Conservation (phyloP, 2,888 invertebrate species). For the Ochlodes sylvanus region DNA sequence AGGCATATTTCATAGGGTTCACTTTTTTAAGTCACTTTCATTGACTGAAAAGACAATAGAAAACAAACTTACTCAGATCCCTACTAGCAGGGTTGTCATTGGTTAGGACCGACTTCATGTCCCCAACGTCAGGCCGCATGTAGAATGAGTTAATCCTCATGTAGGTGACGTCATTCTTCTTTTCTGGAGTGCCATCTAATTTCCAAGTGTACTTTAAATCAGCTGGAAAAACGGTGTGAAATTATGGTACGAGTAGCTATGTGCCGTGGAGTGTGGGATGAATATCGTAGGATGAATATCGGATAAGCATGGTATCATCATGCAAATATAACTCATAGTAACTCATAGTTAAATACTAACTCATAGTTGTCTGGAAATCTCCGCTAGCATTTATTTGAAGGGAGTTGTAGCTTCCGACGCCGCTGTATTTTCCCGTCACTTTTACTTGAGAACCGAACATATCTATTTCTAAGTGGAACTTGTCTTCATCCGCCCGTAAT, state of each 20-base stretch:
- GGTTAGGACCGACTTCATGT: slow-evolving; percentile 84
- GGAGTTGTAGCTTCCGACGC: slow-evolving; percentile 86
- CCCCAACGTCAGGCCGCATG: slow-evolving; percentile 86
- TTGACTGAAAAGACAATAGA: not conserved
- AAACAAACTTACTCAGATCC: slow-evolving; percentile 84
- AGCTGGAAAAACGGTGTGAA: slow-evolving; percentile 59
- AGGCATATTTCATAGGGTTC: no score
- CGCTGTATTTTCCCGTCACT: slow-evolving; percentile 85
- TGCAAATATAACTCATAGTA: no score
- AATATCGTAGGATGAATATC: no score
- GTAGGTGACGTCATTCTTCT: slow-evolving; percentile 81
- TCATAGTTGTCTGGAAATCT: slow-evolving; percentile 84
- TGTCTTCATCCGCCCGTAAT: slow-evolving; percentile 82
- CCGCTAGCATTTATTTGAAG: slow-evolving; percentile 86
- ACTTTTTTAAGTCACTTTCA: not conserved
- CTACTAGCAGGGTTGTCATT: slow-evolving; percentile 85
- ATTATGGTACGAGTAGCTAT: slow-evolving; percentile 12
- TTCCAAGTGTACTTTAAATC: slow-evolving; percentile 85
- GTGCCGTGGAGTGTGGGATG: no score
- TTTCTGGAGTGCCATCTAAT: slow-evolving; percentile 83
- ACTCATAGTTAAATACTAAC: slow-evolving; percentile 70
- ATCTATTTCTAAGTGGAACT: slow-evolving; percentile 85
- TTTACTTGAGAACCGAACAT: slow-evolving; percentile 81
- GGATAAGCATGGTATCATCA: no score
- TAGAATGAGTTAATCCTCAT: slow-evolving; percentile 85